Evolutionary conservation across 2,797 vertebrate species (phyloP).

Genomic region (Urocyon cinereoargenteus): DNA sequence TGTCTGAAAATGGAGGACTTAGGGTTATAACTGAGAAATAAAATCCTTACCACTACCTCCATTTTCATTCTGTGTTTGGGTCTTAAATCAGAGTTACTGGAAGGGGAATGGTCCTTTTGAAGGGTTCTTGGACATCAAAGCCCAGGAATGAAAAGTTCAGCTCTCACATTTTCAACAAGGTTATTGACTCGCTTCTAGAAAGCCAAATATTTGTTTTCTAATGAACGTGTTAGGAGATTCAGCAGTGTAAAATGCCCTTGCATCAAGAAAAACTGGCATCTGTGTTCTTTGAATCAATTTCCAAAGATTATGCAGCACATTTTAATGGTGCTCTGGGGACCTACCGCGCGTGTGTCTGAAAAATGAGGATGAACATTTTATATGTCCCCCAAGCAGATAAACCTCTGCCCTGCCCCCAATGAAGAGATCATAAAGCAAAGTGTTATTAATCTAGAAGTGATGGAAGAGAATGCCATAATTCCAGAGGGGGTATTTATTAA

Average conservation of each 20-base stretch:
- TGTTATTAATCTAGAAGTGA: neutral
- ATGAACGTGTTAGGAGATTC: slow-evolving; percentile 12
- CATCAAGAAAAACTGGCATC: slow-evolving; percentile 59
- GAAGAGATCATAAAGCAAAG: slow-evolving; percentile 1
- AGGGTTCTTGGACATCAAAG: neutral
- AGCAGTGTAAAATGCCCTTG: slow-evolving; percentile 30
- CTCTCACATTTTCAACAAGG: slow-evolving; percentile 31
- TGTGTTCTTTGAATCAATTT: slow-evolving; percentile 71
- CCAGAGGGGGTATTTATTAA: neutral
- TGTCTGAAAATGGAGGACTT: neutral
- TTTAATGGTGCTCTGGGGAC: slow-evolving; percentile 44
- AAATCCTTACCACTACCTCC: neutral
- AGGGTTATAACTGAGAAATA: neutral
- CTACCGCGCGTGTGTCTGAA: neutral
- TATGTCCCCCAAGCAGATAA: neutral
- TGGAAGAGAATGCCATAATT: neutral
- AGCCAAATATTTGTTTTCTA: slow-evolving; percentile 72
- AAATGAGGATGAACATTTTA: neutral
- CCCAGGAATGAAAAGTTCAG: slow-evolving; percentile 1
- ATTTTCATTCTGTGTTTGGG: neutral
- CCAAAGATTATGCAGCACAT: slow-evolving; percentile 46
- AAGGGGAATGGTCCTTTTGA: neutral
- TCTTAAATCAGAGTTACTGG: neutral
- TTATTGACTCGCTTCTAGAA: neutral
- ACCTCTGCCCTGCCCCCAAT: neutral